Conservation (phyloP, 2,797 vertebrate species). For the Brachymystax lenok region DNA sequence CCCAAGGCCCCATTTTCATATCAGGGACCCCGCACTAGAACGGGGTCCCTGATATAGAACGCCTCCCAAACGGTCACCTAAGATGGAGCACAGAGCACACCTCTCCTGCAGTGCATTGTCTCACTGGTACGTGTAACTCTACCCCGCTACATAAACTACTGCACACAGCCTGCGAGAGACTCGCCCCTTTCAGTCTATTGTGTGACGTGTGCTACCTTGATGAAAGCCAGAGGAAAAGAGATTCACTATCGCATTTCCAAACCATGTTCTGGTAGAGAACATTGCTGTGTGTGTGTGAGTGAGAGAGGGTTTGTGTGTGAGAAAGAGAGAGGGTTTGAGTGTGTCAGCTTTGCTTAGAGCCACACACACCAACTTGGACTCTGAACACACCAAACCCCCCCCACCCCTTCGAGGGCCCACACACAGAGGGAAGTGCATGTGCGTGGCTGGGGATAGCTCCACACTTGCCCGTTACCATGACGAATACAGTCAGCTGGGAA, state of each 20-base stretch:
- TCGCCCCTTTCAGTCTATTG: background rate
- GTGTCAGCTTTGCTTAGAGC: too few relatives aligned
- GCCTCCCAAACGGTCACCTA: conserved; percentile 11
- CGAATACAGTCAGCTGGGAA: conserved; percentile 30
- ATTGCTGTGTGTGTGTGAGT: background rate
- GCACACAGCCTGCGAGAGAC: background rate
- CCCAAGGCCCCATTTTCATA: too few relatives aligned
- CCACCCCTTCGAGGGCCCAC: background rate
- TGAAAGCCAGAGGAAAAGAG: background rate
- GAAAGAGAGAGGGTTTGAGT: too few relatives aligned
- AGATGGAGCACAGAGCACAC: conserved; percentile 7
- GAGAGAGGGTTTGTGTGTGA: background rate
- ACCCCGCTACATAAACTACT: background rate
- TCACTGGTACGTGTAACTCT: conserved; percentile 15
- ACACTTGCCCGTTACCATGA: conserved; percentile 34
- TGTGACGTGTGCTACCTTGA: background rate
- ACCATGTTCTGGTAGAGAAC: background rate
- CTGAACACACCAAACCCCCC: conserved; percentile 1
- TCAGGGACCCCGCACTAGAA: too few relatives aligned
- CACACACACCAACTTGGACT: conserved; percentile 1
- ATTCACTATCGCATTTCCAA: background rate
- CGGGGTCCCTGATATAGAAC: background rate
- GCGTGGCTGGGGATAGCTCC: conserved; percentile 1
- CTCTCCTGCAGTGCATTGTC: conserved; percentile 8
- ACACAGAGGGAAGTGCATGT: background rate